Percentiles rank a stretch among this genome's conserved stretches.
These are phyloP conservation scores for Sphecodes monilicornis DNA, from an alignment of 2,888 invertebrate species.

Conservation along the genomic window DNA sequence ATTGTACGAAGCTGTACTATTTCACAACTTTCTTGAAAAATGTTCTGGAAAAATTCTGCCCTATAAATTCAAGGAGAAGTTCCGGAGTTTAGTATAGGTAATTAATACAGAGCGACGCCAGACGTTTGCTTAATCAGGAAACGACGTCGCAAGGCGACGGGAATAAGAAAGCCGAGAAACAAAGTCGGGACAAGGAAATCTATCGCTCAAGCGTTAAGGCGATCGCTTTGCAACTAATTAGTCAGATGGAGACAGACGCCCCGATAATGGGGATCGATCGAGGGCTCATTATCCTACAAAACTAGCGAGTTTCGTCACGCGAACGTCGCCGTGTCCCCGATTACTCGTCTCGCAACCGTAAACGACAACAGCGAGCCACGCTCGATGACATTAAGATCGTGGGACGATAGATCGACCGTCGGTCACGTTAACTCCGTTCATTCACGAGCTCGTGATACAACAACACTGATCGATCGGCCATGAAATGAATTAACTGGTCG, in stretches of 20 bases:
- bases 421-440: slow-evolving; percentile 5
- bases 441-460: background rate
- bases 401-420: slow-evolving; percentile 12
- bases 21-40: too few species aligned
- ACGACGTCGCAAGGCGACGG: background rate
- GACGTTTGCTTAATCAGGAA: background rate
- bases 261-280: slow-evolving; percentile 43
- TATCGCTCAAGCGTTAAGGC: slow-evolving; percentile 21
- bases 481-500: background rate
- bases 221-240: slow-evolving; percentile 31
- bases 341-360: background rate
- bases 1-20: background rate
- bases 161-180: background rate
- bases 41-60: background rate
- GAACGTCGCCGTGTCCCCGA: background rate
- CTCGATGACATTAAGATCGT: background rate
- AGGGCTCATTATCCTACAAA: slow-evolving; percentile 39
- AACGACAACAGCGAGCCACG: slow-evolving; percentile 4
- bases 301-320: slow-evolving; percentile 27
- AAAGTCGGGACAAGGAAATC: background rate
- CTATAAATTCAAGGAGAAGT: background rate
- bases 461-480: background rate
- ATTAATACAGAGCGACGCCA: background rate
- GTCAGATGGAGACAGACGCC: background rate
- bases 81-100: background rate